Evolutionary conservation across 2,888 invertebrate species (phyloP).

Genomic region (Psylliodes chrysocephalus): DNA sequence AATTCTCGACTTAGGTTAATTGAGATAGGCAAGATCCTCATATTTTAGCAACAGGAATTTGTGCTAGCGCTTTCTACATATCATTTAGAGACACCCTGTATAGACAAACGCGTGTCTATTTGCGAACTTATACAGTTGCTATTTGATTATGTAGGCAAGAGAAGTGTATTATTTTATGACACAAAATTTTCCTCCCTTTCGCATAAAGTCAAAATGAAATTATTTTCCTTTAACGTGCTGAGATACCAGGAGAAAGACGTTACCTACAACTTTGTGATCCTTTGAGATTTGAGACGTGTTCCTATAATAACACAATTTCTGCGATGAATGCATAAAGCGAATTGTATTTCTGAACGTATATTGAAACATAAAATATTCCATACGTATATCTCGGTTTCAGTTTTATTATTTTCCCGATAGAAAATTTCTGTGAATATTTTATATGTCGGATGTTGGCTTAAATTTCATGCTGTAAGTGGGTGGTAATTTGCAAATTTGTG

Average conservation of each 20-base stretch:
- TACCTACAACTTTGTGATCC: not conserved
- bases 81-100: no score
- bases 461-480: no score
- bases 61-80: no score
- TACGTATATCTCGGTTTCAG: not conserved
- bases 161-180: no score
- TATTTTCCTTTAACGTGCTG: not conserved
- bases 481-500: no score
- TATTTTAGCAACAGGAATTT: no score
- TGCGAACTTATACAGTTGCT: no score
- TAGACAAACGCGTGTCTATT: no score
- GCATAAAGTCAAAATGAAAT: not conserved
- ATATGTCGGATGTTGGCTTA: not conserved
- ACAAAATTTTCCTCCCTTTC: no score
- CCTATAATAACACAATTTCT: not conserved
- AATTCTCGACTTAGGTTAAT: no score
- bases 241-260: not conserved
- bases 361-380: not conserved
- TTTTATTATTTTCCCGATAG: not conserved
- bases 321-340: not conserved
- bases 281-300: slow-evolving; percentile 2
- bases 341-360: not conserved
- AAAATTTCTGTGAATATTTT: not conserved
- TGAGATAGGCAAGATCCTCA: no score
- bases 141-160: no score